A percentile compares a stretch with the other conserved stretches of the same genome.
Evolutionary conservation across 2,113 vertebrate species (phyloP).

Genomic region (Anolis sagrei): DNA sequence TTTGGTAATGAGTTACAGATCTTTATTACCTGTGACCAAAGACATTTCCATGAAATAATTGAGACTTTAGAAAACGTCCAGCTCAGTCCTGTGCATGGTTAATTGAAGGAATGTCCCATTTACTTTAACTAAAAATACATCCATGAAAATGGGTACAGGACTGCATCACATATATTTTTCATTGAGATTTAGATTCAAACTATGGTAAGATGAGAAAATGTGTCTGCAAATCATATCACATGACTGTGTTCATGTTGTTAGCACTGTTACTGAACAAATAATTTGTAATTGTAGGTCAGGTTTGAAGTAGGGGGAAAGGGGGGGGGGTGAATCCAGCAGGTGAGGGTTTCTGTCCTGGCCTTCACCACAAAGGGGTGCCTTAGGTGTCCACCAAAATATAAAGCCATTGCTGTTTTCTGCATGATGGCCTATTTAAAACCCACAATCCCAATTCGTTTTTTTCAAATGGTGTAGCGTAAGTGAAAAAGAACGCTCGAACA

Average conservation of each 20-base stretch:
- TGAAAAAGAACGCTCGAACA: no score
- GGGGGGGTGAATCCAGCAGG: not conserved
- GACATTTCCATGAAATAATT: rapidly evolving
- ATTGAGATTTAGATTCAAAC: constrained; percentile 11
- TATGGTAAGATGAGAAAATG: not conserved
- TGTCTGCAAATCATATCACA: constrained; percentile 19
- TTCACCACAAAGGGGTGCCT: no score
- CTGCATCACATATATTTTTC: not conserved
- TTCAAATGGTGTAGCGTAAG: no score
- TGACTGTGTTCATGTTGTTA: not conserved
- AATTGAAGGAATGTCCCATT: no score
- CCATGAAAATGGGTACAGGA: no score
- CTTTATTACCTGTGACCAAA: constrained; percentile 5
- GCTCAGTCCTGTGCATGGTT: no score
- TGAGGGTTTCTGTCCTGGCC: no score
- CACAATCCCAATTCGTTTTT: no score
- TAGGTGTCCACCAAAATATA: no score
- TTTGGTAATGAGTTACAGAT: constrained; percentile 14
- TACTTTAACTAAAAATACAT: no score
- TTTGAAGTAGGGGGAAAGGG: not conserved
- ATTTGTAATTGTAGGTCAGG: not conserved
- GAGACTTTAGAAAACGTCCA: constrained; percentile 22
- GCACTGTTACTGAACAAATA: not conserved
- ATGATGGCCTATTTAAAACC: no score
- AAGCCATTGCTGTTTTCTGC: no score